These are phyloP conservation scores for Meganola albula DNA, from an alignment of 2,888 invertebrate species.

Conservation along the genomic window DNA sequence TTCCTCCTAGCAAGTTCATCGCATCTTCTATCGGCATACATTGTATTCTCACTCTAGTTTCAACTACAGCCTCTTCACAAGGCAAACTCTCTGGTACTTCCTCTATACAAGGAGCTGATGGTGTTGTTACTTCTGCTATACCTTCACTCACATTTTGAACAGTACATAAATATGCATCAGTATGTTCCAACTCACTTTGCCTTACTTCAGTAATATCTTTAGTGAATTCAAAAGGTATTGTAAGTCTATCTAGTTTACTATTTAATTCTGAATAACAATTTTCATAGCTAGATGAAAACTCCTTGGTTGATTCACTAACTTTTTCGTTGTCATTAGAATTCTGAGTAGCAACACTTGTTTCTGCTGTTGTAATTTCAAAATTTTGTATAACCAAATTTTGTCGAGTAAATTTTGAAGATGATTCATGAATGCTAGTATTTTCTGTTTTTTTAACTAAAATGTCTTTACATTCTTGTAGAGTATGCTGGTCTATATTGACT, in stretches of 20 bases:
- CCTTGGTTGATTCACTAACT: not conserved
- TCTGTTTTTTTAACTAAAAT: not conserved
- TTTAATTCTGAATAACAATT: conserved; percentile 32
- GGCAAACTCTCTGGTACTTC: conserved; percentile 20
- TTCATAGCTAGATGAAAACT: conserved; percentile 6
- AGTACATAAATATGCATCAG: conserved; percentile 18
- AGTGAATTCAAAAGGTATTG: conserved; percentile 19
- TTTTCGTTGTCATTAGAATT: conserved; percentile 3
- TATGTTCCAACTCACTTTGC: conserved; percentile 22
- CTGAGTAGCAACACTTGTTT: conserved; percentile 5
- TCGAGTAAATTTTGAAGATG: not conserved
- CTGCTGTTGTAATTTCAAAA: conserved; percentile 2
- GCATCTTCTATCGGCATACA: conserved; percentile 59
- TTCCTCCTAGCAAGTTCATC: conserved; percentile 48
- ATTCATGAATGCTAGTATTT: not conserved
- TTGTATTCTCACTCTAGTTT: conserved; percentile 32
- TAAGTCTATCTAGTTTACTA: conserved; percentile 30
- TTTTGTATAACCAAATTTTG: not conserved
- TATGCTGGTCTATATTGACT: no score
- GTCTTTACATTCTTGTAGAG: not conserved
- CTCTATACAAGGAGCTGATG: conserved; percentile 58
- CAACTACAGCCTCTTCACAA: conserved; percentile 18
- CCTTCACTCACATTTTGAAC: conserved; percentile 6
- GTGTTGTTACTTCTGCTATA: conserved; percentile 23
- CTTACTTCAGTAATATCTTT: conserved; percentile 19